Percentiles rank a stretch among this genome's conserved stretches.
These are phyloP conservation scores for Gymnocheta viridis DNA, from an alignment of 2,888 invertebrate genomes.

Conservation along the genomic window DNA sequence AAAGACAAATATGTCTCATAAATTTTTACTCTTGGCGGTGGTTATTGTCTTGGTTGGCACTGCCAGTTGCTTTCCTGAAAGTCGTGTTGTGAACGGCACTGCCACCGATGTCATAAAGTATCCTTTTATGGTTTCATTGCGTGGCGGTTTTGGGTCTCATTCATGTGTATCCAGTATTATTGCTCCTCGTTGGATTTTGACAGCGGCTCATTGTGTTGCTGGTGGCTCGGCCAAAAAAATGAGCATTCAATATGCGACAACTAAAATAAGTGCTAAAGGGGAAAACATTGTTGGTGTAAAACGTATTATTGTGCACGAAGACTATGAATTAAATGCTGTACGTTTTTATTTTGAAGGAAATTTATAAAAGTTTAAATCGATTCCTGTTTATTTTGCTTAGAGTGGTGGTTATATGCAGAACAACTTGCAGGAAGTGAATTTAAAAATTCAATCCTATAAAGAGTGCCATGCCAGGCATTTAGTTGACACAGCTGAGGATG, in stretches of 20 bases:
- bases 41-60: too few species aligned
- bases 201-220: constrained; percentile 78
- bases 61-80: too few species aligned
- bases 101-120: constrained; percentile 73
- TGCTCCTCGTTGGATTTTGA: constrained; percentile 74
- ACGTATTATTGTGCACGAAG: constrained; percentile 78
- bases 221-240: constrained; percentile 60
- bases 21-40: too few species aligned
- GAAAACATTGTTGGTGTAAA: constrained; percentile 75
- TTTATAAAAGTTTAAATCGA: not conserved
- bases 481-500: constrained; percentile 74
- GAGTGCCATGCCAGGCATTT: constrained; percentile 78
- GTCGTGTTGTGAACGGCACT: too few species aligned
- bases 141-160: constrained; percentile 74
- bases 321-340: constrained; percentile 77
- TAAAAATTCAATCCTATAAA: constrained; percentile 79
- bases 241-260: constrained; percentile 76
- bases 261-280: constrained; percentile 70
- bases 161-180: constrained; percentile 77
- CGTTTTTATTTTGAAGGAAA: constrained; percentile 1
- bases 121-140: constrained; percentile 79
- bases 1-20: too few species aligned
- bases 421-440: constrained; percentile 79
- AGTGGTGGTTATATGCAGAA: constrained; percentile 77
- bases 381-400: constrained; percentile 72